A percentile compares a stretch with the other conserved stretches of the same genome.
phyloP scores from a whole-genome alignment of 2,888 invertebrate species.

The Coelopa pilipes region DNA sequence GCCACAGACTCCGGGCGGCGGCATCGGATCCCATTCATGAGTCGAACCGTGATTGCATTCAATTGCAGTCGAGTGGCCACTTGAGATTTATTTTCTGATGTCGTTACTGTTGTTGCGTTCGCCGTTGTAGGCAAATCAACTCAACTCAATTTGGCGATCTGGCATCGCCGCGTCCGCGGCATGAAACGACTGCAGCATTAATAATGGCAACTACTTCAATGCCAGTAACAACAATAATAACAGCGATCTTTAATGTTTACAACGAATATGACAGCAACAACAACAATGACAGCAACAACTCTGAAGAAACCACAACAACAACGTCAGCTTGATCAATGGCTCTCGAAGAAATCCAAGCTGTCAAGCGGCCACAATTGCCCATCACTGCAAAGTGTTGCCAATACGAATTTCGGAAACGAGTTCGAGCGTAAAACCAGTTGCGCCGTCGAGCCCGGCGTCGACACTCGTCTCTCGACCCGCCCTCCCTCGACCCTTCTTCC shows the following conservation, averaged over 20 bases:
- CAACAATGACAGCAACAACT: neutral
- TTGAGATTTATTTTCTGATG: neutral
- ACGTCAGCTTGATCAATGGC: neutral
- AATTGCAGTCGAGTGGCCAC: constrained; percentile 7
- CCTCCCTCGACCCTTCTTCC: too few species aligned
- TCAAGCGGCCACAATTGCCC: constrained; percentile 4
- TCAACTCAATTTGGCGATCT: too few species aligned
- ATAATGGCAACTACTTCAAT: too few species aligned
- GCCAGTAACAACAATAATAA: too few species aligned
- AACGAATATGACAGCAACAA: neutral
- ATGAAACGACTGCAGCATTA: too few species aligned
- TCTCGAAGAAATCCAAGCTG: neutral
- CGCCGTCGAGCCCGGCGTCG: neutral
- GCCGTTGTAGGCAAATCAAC: too few species aligned
- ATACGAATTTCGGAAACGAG: neutral
- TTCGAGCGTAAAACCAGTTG: neutral
- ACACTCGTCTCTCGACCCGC: too few species aligned
- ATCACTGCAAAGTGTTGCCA: constrained; percentile 9
- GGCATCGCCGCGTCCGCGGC: too few species aligned
- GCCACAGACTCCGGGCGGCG: too few species aligned
- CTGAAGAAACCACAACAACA: neutral
- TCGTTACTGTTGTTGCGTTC: too few species aligned
- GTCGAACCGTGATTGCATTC: neutral
- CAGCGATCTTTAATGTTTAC: too few species aligned
- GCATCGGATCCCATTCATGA: neutral